Evolutionary conservation across 1,140 invertebrate species (phyloP), one percentile per base, ranked within the genome.

Genomic region (Drosophila serrata): DNA sequence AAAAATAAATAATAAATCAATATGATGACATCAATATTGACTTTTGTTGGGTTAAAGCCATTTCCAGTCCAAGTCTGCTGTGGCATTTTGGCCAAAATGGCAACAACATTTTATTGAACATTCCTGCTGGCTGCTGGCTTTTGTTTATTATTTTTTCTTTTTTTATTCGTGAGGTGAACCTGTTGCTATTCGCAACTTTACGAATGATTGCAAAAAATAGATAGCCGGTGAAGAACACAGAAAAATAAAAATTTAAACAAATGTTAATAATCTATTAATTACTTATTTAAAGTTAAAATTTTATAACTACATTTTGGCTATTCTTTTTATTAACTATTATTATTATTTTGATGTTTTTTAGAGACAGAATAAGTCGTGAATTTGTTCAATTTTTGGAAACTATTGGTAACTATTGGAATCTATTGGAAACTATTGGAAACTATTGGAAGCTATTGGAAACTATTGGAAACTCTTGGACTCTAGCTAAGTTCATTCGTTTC

Each of bases 1-100:
- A n/a, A n/a, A n/a, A n/a, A n/a, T n/a, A 24, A 24, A 24, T 24
- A 3, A 24, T 24, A 24, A 24, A 42, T 29, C 4, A 27, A 24
- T 8, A 17, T 49, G 5, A 12, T 49, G 2, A n/a, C n/a, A n/a
- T 6, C 3, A 11, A 4, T 48, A 3, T 13, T 17, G 2, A 12
- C 6, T n/a, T 46, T 11, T 24, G 11, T 37, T 6, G 59, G 37
- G 65, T 53, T 69, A 70, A 72, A 29, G n/a, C 31, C 69, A 39
- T 55, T 78, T 70, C 31, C 51, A 46, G 33, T 35, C 46, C 27
- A 56, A 40, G 53, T 53, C 37, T 49, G 55, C 55, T 77, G 77
- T 87, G 84, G 84, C 84, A 88, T 88, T 88, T 88, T 88, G 61
- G 68, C 68, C 73, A 79, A 88, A 53, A 88, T 88, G 84, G 84